Evolutionary conservation across 92 coral and sea anemone species (phyloP).

Genomic region (Zoanthus gigantus): DNA sequence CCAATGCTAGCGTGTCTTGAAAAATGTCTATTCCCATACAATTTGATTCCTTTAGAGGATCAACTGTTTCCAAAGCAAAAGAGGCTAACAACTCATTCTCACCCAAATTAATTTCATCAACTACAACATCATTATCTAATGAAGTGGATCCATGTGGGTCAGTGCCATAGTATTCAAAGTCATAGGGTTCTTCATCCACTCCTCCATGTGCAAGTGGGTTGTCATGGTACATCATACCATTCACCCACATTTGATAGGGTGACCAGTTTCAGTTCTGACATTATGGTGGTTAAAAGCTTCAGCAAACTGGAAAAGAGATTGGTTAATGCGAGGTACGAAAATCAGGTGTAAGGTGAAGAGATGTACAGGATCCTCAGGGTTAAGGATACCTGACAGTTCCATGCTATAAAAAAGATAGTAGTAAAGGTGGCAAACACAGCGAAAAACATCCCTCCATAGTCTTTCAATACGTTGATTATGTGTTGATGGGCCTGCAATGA

Average conservation of each 20-base stretch:
- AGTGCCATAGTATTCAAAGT: conserved; percentile 68
- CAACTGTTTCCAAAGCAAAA: conserved; percentile 64
- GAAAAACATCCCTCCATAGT: conserved; percentile 70
- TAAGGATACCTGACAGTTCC: conserved; percentile 65
- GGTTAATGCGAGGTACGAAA: conserved; percentile 65
- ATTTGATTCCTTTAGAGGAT: conserved; percentile 62
- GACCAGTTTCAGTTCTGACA: conserved; percentile 75
- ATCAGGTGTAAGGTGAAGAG: conserved; percentile 63
- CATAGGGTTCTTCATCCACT: conserved; percentile 70
- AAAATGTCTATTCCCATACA: conserved; percentile 66
- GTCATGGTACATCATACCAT: conserved; percentile 67
- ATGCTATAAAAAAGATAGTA: conserved; percentile 67
- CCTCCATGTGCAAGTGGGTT: conserved; percentile 61
- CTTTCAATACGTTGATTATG: conserved; percentile 54
- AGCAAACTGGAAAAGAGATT: conserved; percentile 60
- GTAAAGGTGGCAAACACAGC: conserved; percentile 65
- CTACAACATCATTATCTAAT: conserved; percentile 62
- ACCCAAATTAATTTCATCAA: conserved; percentile 52
- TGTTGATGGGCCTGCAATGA: conserved; percentile 60
- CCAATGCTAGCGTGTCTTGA: conserved; percentile 49
- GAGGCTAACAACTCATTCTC: conserved; percentile 49
- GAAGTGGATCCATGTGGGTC: conserved; percentile 66
- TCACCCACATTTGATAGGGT: conserved; percentile 71
- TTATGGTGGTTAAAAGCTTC: conserved; percentile 68
- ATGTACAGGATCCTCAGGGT: conserved; percentile 58